Base-by-base conservation (phyloP, 2,113 vertebrate species). In the Galemys pyrenaicus region DNA sequence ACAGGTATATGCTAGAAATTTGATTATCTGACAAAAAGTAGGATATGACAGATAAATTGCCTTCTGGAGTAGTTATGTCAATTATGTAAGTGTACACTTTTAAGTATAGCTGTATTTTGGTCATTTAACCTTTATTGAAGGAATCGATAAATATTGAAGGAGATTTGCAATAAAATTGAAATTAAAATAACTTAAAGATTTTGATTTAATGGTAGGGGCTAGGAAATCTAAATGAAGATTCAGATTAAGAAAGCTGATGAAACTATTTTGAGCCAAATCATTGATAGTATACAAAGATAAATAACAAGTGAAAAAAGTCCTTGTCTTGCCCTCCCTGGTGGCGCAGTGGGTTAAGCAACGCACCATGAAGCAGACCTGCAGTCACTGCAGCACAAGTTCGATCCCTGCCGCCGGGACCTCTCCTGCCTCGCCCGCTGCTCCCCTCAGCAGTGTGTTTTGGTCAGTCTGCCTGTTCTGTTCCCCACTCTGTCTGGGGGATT, bases 71-170 rank as follows among this genome's bases (percentile, higher is more conserved):
- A 85, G 71, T 56, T 54, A 41, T n/a, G 84, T 58, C 44, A 37
- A 60, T 74, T 51, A 73, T 71, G 49, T 68, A 65, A 85, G 30
- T 64, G 7, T 85, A 2, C 32, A 35, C 74, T 92, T 87, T 41
- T 60, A 67, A 28, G 37, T 64, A 58, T 58, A 32, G 71, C 12
- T 79, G 3, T 7, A 30, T 85, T 67, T 83, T 12, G 70, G 35
- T 93, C 67, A 93, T n/a, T 67, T 92, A 85, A 44, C 91, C 32
- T 93, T 91, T 91, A 78, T 83, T 78, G 89, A 94, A 56, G 51
- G 10, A 56, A 73, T 79, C 46, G 51, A 71, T 32, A 54, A 15
- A 37, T 41, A 67, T 15, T 56, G 54, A 56, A 54, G 51, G 35
- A 60, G 22, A 9, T 24, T 60, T 62, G 1, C 28, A 94, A 73